These are phyloP conservation scores for Sarcophaga peregrina DNA, from an alignment of 1,140 invertebrate species.

Conservation along the genomic window DNA sequence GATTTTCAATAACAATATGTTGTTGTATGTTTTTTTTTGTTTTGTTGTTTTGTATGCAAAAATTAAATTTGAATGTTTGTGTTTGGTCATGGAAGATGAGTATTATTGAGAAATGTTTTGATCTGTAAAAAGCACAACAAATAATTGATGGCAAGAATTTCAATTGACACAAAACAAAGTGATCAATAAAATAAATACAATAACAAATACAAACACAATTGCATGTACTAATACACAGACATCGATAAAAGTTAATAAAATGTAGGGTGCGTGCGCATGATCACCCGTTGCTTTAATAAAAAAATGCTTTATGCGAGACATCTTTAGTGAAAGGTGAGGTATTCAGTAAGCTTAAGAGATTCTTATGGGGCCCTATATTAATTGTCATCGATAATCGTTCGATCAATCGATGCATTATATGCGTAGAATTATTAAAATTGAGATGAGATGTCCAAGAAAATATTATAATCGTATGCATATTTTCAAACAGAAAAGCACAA, in stretches of 20 bases:
- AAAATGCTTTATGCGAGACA: neutral
- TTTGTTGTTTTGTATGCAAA: neutral
- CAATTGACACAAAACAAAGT: neutral
- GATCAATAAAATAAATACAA: neutral
- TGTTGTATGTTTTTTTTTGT: too few species aligned
- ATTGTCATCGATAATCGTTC: too few species aligned
- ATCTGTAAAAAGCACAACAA: slow-evolving; percentile 13
- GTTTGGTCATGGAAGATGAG: neutral
- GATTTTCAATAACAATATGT: too few species aligned
- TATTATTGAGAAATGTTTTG: slow-evolving; percentile 13
- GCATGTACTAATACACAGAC: too few species aligned
- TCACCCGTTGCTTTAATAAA: neutral
- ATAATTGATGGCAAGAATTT: slow-evolving; percentile 25
- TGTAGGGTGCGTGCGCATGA: slow-evolving; percentile 1
- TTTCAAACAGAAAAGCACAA: too few species aligned
- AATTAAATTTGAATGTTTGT: neutral
- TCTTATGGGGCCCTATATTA: neutral
- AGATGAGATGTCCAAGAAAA: too few species aligned
- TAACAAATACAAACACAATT: neutral
- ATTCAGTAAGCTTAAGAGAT: neutral
- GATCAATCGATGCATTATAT: too few species aligned
- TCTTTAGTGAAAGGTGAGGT: neutral
- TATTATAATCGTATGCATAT: too few species aligned
- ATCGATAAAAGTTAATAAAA: neutral
- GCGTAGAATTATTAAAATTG: too few species aligned